Evolutionary conservation across 2,113 vertebrate genomes (phyloP).

Genomic region (Menidia beryllina): DNA sequence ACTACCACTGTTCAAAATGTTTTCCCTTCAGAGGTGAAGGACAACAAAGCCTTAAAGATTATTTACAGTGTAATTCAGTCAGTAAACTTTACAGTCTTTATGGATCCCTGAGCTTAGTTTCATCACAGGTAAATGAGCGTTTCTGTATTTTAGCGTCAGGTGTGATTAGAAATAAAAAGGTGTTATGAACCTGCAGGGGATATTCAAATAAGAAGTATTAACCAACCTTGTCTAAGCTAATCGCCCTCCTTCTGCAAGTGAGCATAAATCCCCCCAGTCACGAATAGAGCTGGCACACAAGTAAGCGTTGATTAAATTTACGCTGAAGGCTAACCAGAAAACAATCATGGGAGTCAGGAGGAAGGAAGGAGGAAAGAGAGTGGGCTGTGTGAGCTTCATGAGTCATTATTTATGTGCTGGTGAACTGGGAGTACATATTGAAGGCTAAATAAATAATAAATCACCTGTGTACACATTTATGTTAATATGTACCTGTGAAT

Average conservation of each 20-base stretch:
- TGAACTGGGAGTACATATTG: constrained; percentile 12
- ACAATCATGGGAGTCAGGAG: constrained; percentile 55
- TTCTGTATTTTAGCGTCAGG: constrained; percentile 48
- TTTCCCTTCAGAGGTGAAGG: neutral
- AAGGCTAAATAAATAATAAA: neutral
- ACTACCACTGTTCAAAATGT: neutral
- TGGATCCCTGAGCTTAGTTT: constrained; percentile 20
- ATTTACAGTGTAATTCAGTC: constrained; percentile 7
- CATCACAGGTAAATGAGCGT: constrained; percentile 31
- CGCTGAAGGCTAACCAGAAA: constrained; percentile 63
- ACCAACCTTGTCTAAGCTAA: constrained; percentile 67
- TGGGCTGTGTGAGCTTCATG: neutral
- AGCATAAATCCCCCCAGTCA: constrained; percentile 49
- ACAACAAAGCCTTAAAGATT: neutral
- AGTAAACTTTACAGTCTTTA: constrained; percentile 8
- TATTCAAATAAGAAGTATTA: constrained; percentile 73
- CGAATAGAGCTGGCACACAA: constrained; percentile 38
- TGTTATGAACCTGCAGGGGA: constrained; percentile 53
- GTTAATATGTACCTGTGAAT: neutral
- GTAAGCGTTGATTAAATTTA: constrained; percentile 74
- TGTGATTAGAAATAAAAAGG: constrained; percentile 70
- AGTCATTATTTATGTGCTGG: constrained; percentile 5
- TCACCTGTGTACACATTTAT: constrained; percentile 6
- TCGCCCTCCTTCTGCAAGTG: constrained; percentile 59
- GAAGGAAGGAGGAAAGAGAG: constrained; percentile 16